phyloP scores from a whole-genome alignment of 2,113 vertebrate genomes.

The Hippocampus abdominalis region DNA sequence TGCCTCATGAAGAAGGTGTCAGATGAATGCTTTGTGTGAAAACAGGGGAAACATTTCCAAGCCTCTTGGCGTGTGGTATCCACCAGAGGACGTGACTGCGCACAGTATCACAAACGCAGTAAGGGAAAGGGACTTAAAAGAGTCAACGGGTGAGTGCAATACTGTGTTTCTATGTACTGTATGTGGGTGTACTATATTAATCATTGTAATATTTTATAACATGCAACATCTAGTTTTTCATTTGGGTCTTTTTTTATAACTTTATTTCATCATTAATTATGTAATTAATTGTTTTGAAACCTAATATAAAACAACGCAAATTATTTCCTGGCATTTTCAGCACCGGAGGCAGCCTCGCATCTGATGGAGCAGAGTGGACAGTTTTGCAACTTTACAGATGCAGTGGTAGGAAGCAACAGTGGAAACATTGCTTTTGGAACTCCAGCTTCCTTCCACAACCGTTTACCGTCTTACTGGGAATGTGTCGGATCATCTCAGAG shows the following conservation, averaged over 20 bases:
- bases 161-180: neutral
- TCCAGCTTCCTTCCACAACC: constrained; percentile 31
- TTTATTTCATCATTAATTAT: neutral
- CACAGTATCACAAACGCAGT: constrained; percentile 16
- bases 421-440: constrained; percentile 8
- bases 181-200: neutral
- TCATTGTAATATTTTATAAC: neutral
- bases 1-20: constrained; percentile 8
- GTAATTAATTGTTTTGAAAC: neutral
- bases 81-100: constrained; percentile 53
- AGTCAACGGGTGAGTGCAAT: constrained; percentile 32
- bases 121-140: constrained; percentile 31
- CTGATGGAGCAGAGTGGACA: constrained; percentile 28
- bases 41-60: constrained; percentile 31
- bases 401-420: constrained; percentile 36
- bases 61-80: constrained; percentile 33
- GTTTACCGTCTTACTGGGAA: constrained; percentile 51
- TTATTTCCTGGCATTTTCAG: constrained; percentile 28
- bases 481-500: constrained; percentile 31
- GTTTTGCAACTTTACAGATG: constrained; percentile 33
- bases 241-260: neutral
- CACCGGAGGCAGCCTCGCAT: constrained; percentile 10
- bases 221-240: neutral
- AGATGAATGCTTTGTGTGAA: constrained; percentile 1
- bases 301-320: neutral